A percentile compares a stretch with the other conserved stretches of the same genome.
These are phyloP conservation scores for Dipodomys stephensi DNA, from an alignment of 2,113 vertebrate species.

Conservation along the genomic window DNA sequence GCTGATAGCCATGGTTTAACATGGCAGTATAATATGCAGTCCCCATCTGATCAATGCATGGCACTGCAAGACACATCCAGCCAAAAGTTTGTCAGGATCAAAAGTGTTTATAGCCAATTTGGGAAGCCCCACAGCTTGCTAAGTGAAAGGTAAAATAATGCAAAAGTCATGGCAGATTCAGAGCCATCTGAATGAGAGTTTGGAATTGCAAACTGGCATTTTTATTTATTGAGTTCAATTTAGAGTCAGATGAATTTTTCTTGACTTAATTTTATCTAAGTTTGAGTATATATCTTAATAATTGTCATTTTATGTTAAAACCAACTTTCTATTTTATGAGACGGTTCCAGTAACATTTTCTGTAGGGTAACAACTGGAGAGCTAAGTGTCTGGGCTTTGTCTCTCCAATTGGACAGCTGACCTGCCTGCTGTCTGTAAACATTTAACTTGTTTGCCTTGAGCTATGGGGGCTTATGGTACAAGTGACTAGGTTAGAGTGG, in stretches of 20 bases:
- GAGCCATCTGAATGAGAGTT: neutral
- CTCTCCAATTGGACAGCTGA: no score
- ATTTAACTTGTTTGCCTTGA: neutral
- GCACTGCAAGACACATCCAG: neutral
- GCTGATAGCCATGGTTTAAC: neutral
- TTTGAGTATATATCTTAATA: slow-evolving; percentile 26
- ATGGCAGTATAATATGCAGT: neutral
- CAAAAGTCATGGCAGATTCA: neutral
- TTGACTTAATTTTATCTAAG: neutral
- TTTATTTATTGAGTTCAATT: neutral
- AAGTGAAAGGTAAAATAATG: slow-evolving; percentile 23
- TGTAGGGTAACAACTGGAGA: neutral
- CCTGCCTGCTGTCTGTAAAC: neutral
- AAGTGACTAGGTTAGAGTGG: neutral
- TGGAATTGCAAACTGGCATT: neutral
- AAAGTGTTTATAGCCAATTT: neutral
- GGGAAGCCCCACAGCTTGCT: slow-evolving; percentile 18
- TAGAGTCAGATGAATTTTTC: neutral
- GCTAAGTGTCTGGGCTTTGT: neutral
- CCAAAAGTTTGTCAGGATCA: slow-evolving; percentile 39
- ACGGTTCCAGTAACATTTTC: neutral
- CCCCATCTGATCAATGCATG: neutral
- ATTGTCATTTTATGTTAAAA: neutral
- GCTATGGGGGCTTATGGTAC: neutral
- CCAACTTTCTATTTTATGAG: neutral